Percentiles rank a stretch among this genome's conserved stretches.
Evolutionary conservation across 92 coral and sea anemone genomes (phyloP).

Genomic region (Hydrozoanthus gracilis): DNA sequence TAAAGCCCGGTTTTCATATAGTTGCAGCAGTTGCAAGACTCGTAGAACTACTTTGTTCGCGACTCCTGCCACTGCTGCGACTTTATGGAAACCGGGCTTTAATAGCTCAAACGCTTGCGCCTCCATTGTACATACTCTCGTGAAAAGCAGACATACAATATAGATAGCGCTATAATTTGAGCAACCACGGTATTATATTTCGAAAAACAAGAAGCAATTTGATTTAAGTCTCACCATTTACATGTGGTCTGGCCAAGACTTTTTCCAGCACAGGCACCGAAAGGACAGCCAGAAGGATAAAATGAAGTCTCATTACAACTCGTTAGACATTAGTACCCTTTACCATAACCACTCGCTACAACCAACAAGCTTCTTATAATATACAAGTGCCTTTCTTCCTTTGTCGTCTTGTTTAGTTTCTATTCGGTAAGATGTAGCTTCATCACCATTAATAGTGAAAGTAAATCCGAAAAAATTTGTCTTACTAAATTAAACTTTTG

Average conservation of each 20-base stretch:
- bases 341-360: background rate
- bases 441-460: background rate
- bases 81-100: too few species aligned
- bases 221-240: background rate
- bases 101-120: background rate
- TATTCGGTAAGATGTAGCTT: background rate
- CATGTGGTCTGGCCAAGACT: slow-evolving; percentile 2
- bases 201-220: background rate
- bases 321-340: background rate
- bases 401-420: background rate
- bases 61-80: too few species aligned
- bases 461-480: background rate
- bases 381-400: background rate
- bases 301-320: background rate
- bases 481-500: background rate
- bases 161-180: background rate
- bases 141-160: background rate
- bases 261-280: background rate
- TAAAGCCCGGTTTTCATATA: too few species aligned
- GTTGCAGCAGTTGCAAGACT: too few species aligned
- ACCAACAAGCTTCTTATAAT: background rate
- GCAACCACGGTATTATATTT: background rate
- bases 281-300: background rate
- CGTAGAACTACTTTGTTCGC: too few species aligned
- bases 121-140: background rate